Evolutionary conservation across 2,888 invertebrate species (phyloP).

Genomic region (Rugalucina vietnamica): DNA sequence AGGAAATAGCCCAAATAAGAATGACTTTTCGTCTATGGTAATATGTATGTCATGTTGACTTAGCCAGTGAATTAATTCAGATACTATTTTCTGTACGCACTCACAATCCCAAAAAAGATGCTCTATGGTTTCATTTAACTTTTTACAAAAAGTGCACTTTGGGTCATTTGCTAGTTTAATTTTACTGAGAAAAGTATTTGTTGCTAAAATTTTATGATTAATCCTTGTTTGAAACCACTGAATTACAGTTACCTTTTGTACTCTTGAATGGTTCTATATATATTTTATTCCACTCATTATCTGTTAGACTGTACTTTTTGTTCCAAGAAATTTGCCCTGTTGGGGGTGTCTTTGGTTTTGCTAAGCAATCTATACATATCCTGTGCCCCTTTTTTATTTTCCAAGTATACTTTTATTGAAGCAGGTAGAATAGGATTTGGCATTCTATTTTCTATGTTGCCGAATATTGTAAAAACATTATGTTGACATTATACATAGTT

Average conservation of each 20-base stretch:
- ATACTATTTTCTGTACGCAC: neutral
- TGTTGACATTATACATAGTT: neutral
- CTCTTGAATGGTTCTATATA: neutral
- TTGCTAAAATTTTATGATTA: neutral
- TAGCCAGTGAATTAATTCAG: neutral
- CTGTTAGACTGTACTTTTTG: neutral
- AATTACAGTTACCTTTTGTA: neutral
- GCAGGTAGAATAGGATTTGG: neutral
- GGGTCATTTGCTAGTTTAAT: neutral
- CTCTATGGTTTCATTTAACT: neutral
- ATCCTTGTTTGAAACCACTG: neutral
- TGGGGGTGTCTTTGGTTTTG: neutral
- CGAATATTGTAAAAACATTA: neutral
- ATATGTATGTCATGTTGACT: neutral
- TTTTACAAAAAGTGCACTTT: neutral
- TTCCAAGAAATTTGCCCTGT: neutral
- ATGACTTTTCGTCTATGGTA: neutral
- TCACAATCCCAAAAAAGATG: neutral
- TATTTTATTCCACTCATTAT: slow-evolving; percentile 1
- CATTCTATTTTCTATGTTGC: neutral
- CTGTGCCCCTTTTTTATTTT: neutral
- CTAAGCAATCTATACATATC: neutral
- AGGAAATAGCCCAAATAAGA: neutral
- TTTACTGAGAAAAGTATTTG: neutral
- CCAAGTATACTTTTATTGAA: neutral